Base-by-base conservation (phyloP, 2,888 invertebrate genomes). In the Steinernema scapterisci region DNA sequence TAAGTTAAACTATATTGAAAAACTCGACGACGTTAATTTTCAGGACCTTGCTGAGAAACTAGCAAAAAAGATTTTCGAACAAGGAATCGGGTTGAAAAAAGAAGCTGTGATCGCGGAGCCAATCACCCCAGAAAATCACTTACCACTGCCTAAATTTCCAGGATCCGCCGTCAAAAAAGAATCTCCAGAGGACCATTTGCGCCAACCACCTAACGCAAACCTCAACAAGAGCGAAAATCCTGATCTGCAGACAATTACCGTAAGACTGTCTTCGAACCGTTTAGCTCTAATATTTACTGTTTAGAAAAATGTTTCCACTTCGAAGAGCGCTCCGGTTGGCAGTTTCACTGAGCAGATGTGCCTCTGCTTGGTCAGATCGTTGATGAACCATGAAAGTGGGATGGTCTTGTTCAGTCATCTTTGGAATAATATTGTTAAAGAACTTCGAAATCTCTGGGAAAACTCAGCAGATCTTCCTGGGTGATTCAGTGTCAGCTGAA, bases 391-490 rank as follows among this genome's bases (percentile, higher is more conserved):
- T 1, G 56, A 75, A 0, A 73, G 23, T n/a, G 51, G 54, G 13
- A 6, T 70, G 5, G 45, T 43, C 21, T 16, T 38, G 16, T 52
- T 79, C n/a, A 43, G 71, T 52, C 76, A 96, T 86, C 88, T 97
- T 16, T 97, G 97, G 97, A 93, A 94, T 84, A 95, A 95, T 88
- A 93, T 97, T 87, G 91, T 93, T 0, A 92, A 94, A 83, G 95
- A 95, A 88, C 91, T 97, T 88, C 91, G 95, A 78, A 93, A 93
- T 86, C 90, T 95, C 38, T 95, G 95, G 93, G 95, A 97, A 84
- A 92, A 92, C 84, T 91, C 91, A 73, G 91, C 92, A 77, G 87
- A 90, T 46, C 91, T 95, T 81, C 93, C 93, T 25, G 95, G 95
- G 95, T 95, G 51, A 74, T 75, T 7, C 3, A 2, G 48, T 7